Evolutionary conservation across 2,113 vertebrate species (phyloP).

Genomic region (Percina caprodes): DNA sequence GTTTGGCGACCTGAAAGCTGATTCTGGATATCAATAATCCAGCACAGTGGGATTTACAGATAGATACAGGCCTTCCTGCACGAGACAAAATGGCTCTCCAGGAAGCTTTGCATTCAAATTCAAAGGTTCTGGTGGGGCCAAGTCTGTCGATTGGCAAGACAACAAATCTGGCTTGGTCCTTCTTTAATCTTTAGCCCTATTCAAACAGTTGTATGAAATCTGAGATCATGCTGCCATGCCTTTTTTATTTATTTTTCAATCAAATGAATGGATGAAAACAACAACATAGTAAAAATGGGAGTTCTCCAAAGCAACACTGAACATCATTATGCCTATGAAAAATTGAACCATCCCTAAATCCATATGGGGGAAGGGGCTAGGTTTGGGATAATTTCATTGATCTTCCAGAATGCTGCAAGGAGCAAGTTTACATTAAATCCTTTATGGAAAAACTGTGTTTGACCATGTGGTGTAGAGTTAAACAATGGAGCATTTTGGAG

Average conservation of each 20-base stretch:
- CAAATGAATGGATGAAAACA: background rate
- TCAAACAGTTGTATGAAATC: constrained; percentile 47
- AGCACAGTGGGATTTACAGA: constrained; percentile 39
- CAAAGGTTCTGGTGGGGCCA: constrained; percentile 59
- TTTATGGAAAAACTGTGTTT: background rate
- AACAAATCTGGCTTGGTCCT: constrained; percentile 52
- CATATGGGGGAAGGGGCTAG: constrained; percentile 6
- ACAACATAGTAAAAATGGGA: background rate
- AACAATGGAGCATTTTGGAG: background rate
- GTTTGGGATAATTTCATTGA: constrained; percentile 12
- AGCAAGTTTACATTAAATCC: constrained; percentile 1
- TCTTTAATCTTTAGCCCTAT: constrained; percentile 54
- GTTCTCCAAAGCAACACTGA: constrained; percentile 1
- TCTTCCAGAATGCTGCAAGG: constrained; percentile 7
- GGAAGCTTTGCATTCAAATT: constrained; percentile 57
- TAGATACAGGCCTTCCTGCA: constrained; percentile 21
- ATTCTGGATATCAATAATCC: constrained; percentile 52
- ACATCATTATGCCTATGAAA: constrained; percentile 11
- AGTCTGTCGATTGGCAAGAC: constrained; percentile 60
- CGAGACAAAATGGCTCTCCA: constrained; percentile 51
- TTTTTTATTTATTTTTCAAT: constrained; percentile 10
- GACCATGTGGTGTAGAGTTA: background rate
- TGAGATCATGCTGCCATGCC: constrained; percentile 35
- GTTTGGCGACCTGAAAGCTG: constrained; percentile 30
- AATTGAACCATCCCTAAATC: constrained; percentile 19